phyloP scores from a whole-genome alignment of 2,888 invertebrate genomes.

The Pogonocherus hispidulus region DNA sequence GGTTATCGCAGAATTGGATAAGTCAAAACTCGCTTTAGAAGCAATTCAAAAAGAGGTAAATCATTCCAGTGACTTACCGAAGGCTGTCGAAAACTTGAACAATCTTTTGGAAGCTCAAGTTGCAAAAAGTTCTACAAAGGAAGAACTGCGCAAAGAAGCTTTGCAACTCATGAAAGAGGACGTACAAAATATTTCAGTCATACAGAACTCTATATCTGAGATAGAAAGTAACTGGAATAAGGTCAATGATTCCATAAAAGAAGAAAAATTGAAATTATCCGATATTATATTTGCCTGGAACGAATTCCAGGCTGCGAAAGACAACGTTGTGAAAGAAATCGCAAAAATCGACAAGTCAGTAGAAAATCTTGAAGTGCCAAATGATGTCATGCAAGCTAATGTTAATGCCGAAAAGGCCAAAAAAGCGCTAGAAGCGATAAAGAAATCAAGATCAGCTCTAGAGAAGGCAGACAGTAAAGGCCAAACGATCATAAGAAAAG shows the following conservation, averaged over 20 bases:
- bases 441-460: conserved; percentile 80
- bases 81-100: conserved; percentile 71
- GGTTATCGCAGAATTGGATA: conserved; percentile 76
- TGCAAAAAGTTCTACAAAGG: conserved; percentile 75
- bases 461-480: conserved; percentile 86
- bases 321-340: conserved; percentile 79
- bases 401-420: conserved; percentile 81
- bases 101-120: conserved; percentile 71
- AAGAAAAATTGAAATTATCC: conserved; percentile 81
- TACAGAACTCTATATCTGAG: conserved; percentile 84
- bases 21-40: conserved; percentile 72
- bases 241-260: conserved; percentile 80
- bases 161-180: conserved; percentile 85
- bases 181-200: conserved; percentile 82
- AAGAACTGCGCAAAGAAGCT: conserved; percentile 84
- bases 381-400: conserved; percentile 81
- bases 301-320: conserved; percentile 81
- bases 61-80: conserved; percentile 69
- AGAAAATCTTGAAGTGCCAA: conserved; percentile 77
- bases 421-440: conserved; percentile 81
- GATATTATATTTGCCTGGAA: conserved; percentile 81
- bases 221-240: conserved; percentile 88
- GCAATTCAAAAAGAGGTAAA: conserved; percentile 71
- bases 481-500: conserved; percentile 78
- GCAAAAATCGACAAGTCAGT: conserved; percentile 78